phyloP scores from a whole-genome alignment of 53 echinoderm and acorn worm species.

The Holothuria leucospilota region DNA sequence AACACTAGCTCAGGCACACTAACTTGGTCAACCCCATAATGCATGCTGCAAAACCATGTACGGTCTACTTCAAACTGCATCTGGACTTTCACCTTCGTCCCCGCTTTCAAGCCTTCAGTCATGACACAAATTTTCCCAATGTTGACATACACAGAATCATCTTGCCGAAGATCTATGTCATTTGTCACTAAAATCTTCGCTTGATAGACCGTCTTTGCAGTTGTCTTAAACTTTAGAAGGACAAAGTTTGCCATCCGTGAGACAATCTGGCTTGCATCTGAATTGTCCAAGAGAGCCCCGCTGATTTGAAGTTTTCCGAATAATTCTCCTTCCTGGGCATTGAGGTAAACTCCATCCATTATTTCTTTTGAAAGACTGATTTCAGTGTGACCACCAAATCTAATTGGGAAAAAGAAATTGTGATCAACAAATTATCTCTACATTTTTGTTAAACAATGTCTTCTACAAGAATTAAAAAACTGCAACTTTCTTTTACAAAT shows the following conservation, averaged over 20 bases:
- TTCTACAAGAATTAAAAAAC: no score
- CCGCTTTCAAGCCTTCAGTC: slow-evolving; percentile 61
- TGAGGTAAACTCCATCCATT: not conserved
- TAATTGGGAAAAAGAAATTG: not conserved
- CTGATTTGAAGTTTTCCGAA: slow-evolving; percentile 74
- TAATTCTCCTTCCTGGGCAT: slow-evolving; percentile 61
- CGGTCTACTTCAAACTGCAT: slow-evolving; percentile 86
- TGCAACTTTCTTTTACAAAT: no score
- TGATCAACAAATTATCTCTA: no score
- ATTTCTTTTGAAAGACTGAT: slow-evolving; percentile 11
- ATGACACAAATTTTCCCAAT: slow-evolving; percentile 64
- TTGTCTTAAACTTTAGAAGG: slow-evolving; percentile 81
- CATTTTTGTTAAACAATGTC: no score
- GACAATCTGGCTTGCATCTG: slow-evolving; percentile 86
- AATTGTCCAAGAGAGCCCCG: slow-evolving; percentile 75
- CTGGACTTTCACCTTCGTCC: slow-evolving; percentile 55
- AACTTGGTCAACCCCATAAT: slow-evolving; percentile 73
- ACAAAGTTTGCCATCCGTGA: slow-evolving; percentile 62
- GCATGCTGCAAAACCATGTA: slow-evolving; percentile 74
- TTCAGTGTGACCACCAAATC: slow-evolving; percentile 15
- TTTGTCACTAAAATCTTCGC: slow-evolving; percentile 58
- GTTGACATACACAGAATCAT: slow-evolving; percentile 70
- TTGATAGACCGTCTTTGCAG: slow-evolving; percentile 65
- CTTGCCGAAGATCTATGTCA: slow-evolving; percentile 12
- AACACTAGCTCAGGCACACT: slow-evolving; percentile 72